Evolutionary conservation across 92 coral and sea anemone genomes (phyloP), one percentile per base, ranked within the genome.

Genomic region (Meandrina meandrites): DNA sequence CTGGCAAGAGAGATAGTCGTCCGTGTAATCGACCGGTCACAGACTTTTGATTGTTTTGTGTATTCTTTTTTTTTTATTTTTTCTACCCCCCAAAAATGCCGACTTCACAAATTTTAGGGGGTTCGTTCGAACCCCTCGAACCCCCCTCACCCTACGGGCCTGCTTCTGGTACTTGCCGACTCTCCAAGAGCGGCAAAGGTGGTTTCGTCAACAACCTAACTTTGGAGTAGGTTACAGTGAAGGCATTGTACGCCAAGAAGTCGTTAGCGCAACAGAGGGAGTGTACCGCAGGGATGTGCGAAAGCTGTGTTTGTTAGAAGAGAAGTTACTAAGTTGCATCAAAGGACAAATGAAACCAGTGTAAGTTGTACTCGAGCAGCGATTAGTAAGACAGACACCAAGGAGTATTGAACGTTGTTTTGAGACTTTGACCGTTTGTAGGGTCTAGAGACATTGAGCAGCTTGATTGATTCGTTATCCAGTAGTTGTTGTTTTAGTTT

Each of bases 161-260:
- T n/a, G n/a, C n/a, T n/a, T n/a, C n/a, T n/a, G 74, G 7, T 88
- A 84, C 78, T 40, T 87, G 72, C 92, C 92, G 4, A 86, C 88
- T 24, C 80, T 93, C 57, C 89, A 86, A 66, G 89, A 91, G 17
- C 80, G 89, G 47, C 91, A 93, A 86, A 93, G 91, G 53, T 90
- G 94, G 91, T 19, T 53, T 27, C 76, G 81, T 17, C 79, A 80
- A 28, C 83, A 82, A 64, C 85, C 90, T n/a, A 94, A 90, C 75
- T 42, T 94, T 54, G 64, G 53, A 53, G 81, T 86, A 18, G 90
- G 94, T 73, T 27, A 84, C 90, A 24, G 87, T 24, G 88, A 84
- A 32, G 88, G 82, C 17, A 37, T 91, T 15, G 93, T 90, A 13
- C 76, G 91, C 36, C 91, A 73, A 28, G 93, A 87, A 21, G 56